phyloP scores from a whole-genome alignment of 2,888 invertebrate genomes.

The Ramazzottius varieornatus region DNA sequence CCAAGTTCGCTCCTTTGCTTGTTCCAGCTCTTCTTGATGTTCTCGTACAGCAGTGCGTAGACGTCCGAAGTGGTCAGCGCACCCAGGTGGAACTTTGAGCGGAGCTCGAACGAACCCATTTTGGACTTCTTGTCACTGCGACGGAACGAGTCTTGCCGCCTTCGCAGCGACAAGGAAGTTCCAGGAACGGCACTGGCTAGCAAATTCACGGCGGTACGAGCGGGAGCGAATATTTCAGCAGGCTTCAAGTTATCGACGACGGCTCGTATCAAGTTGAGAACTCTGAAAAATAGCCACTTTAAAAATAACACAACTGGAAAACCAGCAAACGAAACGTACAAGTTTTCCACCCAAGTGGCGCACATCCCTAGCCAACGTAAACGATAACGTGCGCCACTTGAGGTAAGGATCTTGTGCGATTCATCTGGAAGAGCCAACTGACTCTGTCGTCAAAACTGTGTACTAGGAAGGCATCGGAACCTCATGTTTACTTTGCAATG shows the following conservation, averaged over 20 bases:
- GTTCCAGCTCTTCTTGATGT: not conserved
- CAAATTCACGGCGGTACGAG: not conserved
- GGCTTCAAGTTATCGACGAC: not conserved
- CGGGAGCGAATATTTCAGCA: not conserved
- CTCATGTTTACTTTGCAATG: not conserved
- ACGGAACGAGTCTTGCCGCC: not conserved
- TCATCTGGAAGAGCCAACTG: too few species aligned
- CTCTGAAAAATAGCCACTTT: not conserved
- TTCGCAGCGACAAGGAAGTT: not conserved
- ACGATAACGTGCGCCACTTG: too few species aligned
- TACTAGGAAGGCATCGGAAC: too few species aligned
- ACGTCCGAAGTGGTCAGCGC: not conserved
- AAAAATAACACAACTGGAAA: too few species aligned
- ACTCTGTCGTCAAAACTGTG: too few species aligned
- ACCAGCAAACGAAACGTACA: too few species aligned
- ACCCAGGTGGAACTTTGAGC: not conserved
- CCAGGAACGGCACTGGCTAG: not conserved
- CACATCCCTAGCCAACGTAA: too few species aligned
- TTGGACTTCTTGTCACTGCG: not conserved
- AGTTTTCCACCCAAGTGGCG: too few species aligned
- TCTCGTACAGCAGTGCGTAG: not conserved
- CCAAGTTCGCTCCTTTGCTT: not conserved
- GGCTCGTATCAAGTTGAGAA: not conserved
- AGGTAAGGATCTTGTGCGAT: too few species aligned
- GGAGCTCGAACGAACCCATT: not conserved